These are phyloP conservation scores for Mesocentrotus franciscanus DNA, from an alignment of 53 echinoderm and acorn worm genomes.

Conservation along the genomic window DNA sequence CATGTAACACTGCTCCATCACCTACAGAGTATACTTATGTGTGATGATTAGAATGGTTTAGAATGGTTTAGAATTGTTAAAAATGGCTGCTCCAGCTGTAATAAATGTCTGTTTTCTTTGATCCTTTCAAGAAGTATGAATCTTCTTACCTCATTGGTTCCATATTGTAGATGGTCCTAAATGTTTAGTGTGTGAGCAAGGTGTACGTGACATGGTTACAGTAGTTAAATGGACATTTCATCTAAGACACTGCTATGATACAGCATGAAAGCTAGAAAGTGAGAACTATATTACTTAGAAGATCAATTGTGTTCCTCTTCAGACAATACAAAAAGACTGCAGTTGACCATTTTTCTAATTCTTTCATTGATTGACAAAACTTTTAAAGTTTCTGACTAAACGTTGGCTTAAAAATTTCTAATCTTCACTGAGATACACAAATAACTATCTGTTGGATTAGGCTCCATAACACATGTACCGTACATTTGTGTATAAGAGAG, in stretches of 20 bases:
- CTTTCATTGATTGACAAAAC: too few species aligned
- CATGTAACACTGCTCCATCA: background rate
- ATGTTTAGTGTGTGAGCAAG: constrained; percentile 30
- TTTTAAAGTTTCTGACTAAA: too few species aligned
- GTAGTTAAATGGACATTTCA: background rate
- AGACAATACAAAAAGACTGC: too few species aligned
- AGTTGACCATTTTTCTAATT: too few species aligned
- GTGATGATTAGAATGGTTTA: background rate
- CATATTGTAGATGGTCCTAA: constrained; percentile 58
- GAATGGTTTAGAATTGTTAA: background rate
- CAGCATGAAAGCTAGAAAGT: background rate
- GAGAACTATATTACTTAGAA: too few species aligned
- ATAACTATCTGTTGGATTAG: too few species aligned
- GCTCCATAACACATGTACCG: too few species aligned
- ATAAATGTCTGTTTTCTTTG: background rate
- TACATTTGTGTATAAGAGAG: too few species aligned
- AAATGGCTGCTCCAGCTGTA: background rate
- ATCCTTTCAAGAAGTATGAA: background rate
- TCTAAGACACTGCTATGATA: background rate
- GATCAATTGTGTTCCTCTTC: too few species aligned
- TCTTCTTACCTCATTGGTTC: constrained; percentile 54
- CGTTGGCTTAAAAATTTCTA: too few species aligned
- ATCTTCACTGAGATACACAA: too few species aligned
- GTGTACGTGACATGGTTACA: constrained; percentile 20
- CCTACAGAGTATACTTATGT: background rate